Percentiles rank a stretch among this genome's conserved stretches.
Conservation (phyloP, 53 echinoderm and acorn worm species). For the Echinometra lucunter region DNA sequence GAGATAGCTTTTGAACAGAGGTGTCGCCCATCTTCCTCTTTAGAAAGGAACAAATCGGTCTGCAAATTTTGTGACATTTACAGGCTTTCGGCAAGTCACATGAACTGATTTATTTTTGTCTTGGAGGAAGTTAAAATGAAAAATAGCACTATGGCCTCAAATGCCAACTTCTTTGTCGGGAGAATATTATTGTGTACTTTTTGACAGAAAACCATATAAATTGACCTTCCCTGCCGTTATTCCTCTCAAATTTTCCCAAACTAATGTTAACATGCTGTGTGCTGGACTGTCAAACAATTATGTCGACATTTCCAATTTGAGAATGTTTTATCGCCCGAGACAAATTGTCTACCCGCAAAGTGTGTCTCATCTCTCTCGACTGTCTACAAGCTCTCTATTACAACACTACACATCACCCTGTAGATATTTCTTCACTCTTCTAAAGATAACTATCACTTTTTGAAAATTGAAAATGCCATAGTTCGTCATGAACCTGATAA, state of each 20-base stretch:
- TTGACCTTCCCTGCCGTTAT: no score
- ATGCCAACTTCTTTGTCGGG: no score
- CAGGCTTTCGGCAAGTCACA: no score
- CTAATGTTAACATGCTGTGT: neutral
- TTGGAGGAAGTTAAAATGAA: no score
- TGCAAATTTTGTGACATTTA: no score
- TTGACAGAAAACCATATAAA: no score
- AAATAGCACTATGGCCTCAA: no score
- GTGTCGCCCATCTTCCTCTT: no score
- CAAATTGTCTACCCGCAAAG: neutral
- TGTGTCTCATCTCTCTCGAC: neutral
- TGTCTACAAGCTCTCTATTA: neutral
- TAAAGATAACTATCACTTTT: neutral
- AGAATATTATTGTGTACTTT: no score
- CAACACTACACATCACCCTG: neutral
- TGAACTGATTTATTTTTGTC: no score
- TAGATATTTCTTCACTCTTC: neutral
- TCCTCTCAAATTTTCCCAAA: neutral
- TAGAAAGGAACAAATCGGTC: no score
- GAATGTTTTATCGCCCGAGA: neutral
- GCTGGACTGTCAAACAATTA: neutral
- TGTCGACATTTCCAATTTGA: constrained; percentile 19
- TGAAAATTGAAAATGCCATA: neutral
- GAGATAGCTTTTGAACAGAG: no score
- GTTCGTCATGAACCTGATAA: neutral